phyloP scores from a whole-genome alignment of 2,888 invertebrate genomes.

The Zaprionus bogoriensis region DNA sequence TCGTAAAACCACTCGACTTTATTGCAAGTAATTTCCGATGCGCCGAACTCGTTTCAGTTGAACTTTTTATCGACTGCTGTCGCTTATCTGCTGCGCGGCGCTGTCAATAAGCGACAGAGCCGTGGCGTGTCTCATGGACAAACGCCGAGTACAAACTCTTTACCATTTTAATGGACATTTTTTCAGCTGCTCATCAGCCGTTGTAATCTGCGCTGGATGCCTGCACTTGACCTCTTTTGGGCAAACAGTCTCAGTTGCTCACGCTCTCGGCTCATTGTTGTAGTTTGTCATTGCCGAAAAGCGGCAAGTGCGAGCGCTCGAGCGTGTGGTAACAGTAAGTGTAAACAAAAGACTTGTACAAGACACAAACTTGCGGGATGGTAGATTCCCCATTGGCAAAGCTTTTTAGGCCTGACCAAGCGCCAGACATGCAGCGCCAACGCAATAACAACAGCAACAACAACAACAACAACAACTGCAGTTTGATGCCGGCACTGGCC shows the following conservation, averaged over 20 bases:
- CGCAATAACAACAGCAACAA: slow-evolving; percentile 15
- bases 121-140: slow-evolving; percentile 35
- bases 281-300: slow-evolving; percentile 44
- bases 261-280: slow-evolving; percentile 19
- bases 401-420: slow-evolving; percentile 21
- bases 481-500: slow-evolving; percentile 44
- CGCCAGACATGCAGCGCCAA: no score
- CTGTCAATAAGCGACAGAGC: slow-evolving; percentile 18
- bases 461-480: slow-evolving; percentile 41
- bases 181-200: slow-evolving; percentile 22
- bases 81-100: slow-evolving; percentile 20
- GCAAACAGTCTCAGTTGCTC: slow-evolving; percentile 15
- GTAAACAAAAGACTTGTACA: slow-evolving; percentile 67
- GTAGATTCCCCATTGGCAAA: slow-evolving; percentile 7
- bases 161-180: slow-evolving; percentile 6
- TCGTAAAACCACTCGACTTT: no score
- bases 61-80: not conserved
- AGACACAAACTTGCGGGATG: slow-evolving; percentile 55
- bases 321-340: slow-evolving; percentile 24
- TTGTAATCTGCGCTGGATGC: slow-evolving; percentile 26
- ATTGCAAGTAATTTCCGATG: no score
- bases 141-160: slow-evolving; percentile 11
- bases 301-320: slow-evolving; percentile 29
- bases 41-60: slow-evolving; percentile 28
- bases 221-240: slow-evolving; percentile 68